Conservation (phyloP, 2,888 invertebrate species). For the Achlya flavicornis region DNA sequence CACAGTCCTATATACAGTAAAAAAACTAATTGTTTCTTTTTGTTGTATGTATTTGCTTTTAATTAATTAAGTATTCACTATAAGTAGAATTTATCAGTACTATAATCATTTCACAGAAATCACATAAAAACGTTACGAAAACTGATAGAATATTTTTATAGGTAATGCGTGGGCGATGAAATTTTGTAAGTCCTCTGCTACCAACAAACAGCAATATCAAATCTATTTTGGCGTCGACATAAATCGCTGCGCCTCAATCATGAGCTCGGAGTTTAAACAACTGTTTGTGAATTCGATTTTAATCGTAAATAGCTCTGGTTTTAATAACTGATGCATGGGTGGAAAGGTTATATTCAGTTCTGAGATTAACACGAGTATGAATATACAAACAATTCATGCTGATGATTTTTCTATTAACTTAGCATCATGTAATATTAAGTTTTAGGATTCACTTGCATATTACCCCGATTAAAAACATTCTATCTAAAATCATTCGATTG, state of each 20-base stretch:
- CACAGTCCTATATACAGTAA: too few species aligned
- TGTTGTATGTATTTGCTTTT: neutral
- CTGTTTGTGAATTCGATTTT: slow-evolving; percentile 36
- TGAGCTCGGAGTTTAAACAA: slow-evolving; percentile 34
- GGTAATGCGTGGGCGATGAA: slow-evolving; percentile 45
- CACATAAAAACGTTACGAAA: slow-evolving; percentile 35
- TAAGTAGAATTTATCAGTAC: neutral
- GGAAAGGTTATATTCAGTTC: neutral
- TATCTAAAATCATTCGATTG: too few species aligned
- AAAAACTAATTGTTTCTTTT: too few species aligned
- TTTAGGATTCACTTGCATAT: neutral
- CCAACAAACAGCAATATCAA: slow-evolving; percentile 62
- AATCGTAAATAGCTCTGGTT: slow-evolving; percentile 19
- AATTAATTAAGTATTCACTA: neutral
- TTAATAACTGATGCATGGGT: slow-evolving; percentile 25
- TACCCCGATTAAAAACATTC: neutral
- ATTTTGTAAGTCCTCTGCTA: slow-evolving; percentile 52
- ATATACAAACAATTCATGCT: neutral
- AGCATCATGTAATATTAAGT: neutral
- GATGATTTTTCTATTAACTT: neutral
- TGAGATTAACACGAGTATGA: neutral
- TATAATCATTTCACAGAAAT: slow-evolving; percentile 9
- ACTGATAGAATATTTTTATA: slow-evolving; percentile 64
- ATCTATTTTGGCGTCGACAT: slow-evolving; percentile 61
- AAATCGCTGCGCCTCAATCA: slow-evolving; percentile 45